Evolutionary conservation across 2,888 invertebrate genomes (phyloP), one percentile per base, ranked within the genome.

Genomic region (Cantharis rustica): DNA sequence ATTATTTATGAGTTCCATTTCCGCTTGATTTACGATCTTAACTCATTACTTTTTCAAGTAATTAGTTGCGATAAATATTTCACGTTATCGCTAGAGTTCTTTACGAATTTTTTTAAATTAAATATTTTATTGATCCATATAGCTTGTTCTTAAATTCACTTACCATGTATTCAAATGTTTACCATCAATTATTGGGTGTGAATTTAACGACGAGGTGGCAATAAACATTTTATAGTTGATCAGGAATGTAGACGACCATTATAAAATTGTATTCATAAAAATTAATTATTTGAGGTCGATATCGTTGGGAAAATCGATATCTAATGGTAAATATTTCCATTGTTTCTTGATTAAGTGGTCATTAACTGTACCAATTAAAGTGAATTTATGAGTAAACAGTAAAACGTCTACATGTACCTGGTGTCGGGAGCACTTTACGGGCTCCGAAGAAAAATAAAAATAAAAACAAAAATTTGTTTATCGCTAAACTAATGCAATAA

Each of bases 1-100:
- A 71, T 78, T 74, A 79, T 79, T 79, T 79, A 79, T 77, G 73
- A 73, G 71, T 47, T 63, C 71, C 61, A 75, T 71, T 77, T 79
- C 72, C 61, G 64, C 68, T 78, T 79, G 77, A 79, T 75, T 79
- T 79, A 79, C 77, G 73, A 70, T 61, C 69, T 16, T 76, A 66
- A 64, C 23, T 62, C 26, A 16, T 27, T 63, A 71, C 27, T 63
- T 63, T 62, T 62, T 71, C 26, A 71, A 71, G 62, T 63, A 27
- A 68, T 68, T 68, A 27, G 68, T 68, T 68, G 16, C 68, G 68
- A 16, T 23, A 66, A 66, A 66, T 66, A 66, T 23, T 66, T 66
- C 13, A 66, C 64, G n/a, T 66, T 20, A 23, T 17, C 17, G 64
- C 17, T n/a, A 1, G n/a, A n/a, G 13, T 20, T 66, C 23, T 66